Evolutionary conservation across 2,113 vertebrate species (phyloP).

Genomic region (Cichladusa arquata): DNA sequence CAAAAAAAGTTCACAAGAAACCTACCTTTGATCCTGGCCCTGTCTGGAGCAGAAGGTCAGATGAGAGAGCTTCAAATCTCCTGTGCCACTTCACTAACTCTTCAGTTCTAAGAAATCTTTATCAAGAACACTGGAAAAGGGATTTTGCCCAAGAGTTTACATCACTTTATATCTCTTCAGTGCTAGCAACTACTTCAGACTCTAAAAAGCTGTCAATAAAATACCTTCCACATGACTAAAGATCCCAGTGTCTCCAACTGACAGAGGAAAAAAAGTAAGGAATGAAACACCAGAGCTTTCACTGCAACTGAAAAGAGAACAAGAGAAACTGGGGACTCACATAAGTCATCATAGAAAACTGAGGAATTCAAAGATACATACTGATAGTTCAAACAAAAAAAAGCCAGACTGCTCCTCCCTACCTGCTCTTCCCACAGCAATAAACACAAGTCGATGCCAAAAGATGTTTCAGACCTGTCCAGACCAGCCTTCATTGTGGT

Average conservation of each 20-base stretch:
- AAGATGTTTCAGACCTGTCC: not conserved
- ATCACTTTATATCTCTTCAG: not conserved
- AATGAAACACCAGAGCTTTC: not conserved
- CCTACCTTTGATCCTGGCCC: not conserved
- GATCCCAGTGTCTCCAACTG: not conserved
- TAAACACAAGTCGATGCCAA: not conserved
- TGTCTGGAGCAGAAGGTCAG: not conserved
- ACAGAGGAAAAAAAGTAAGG: not conserved
- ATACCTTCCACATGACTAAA: not conserved
- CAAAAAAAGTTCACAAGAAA: not conserved
- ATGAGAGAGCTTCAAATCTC: not conserved
- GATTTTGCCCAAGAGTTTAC: not conserved
- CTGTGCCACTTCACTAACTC: not conserved
- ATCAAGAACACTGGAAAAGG: not conserved
- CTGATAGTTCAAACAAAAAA: not conserved
- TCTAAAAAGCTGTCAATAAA: conserved; percentile 17
- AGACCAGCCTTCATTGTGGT: not conserved
- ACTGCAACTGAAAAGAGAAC: not conserved
- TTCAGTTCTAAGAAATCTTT: not conserved
- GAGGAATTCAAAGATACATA: not conserved
- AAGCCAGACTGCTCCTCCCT: not conserved
- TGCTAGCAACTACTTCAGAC: not conserved
- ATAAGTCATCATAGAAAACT: not conserved
- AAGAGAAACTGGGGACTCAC: not conserved
- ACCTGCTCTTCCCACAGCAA: not conserved